phyloP scores from a whole-genome alignment of 1,140 invertebrate species.

The Ceratoteleas bidentatus region DNA sequence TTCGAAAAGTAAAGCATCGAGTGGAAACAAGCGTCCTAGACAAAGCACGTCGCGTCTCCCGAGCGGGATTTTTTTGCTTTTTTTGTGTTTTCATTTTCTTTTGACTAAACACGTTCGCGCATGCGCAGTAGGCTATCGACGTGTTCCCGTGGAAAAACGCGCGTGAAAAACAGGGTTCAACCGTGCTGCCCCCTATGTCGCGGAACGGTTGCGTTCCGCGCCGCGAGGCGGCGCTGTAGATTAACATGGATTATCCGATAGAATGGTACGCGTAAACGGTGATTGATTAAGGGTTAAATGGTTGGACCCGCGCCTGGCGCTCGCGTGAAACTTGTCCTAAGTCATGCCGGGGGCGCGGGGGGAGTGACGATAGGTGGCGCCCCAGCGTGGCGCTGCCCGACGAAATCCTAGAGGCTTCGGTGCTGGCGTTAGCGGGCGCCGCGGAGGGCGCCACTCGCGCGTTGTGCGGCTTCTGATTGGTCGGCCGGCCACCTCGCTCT shows the following conservation, averaged over 20 bases:
- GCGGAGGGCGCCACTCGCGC: not conserved
- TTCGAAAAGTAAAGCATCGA: conserved; percentile 49
- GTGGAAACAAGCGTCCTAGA: conserved; percentile 62
- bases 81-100: conserved; percentile 14
- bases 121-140: no score
- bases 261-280: conserved; percentile 59
- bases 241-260: conserved; percentile 61
- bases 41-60: conserved; percentile 52
- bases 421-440: no score
- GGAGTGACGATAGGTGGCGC: conserved; percentile 8
- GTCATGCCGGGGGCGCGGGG: conserved; percentile 17
- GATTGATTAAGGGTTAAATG: conserved; percentile 54
- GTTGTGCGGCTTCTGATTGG: conserved; percentile 64
- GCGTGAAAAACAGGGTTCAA: no score
- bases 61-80: not conserved
- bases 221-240: conserved; percentile 48
- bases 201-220: conserved; percentile 20
- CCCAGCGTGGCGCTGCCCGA: conserved; percentile 17
- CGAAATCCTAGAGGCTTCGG: conserved; percentile 35
- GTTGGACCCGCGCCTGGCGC: conserved; percentile 42
- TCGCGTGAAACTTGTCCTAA: conserved; percentile 41
- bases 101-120: not conserved
- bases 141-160: no score
- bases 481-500: conserved; percentile 54
- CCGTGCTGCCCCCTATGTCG: no score